phyloP scores from a whole-genome alignment of 2,888 invertebrate genomes.

The Sphinx pinastri region DNA sequence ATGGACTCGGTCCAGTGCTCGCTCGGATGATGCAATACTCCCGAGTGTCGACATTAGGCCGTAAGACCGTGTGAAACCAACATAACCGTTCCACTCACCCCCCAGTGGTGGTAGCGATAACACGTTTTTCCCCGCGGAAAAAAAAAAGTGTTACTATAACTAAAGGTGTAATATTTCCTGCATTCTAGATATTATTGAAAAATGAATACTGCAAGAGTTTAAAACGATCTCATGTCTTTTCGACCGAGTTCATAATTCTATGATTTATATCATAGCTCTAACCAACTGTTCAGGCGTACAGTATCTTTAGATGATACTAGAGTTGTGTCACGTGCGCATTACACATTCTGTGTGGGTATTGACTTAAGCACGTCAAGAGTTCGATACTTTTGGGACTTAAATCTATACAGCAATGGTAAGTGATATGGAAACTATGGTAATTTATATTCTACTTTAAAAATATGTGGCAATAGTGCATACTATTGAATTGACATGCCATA shows the following conservation, averaged over 20 bases:
- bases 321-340: constrained; percentile 72
- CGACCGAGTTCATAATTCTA: neutral
- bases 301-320: constrained; percentile 50
- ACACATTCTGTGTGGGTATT: constrained; percentile 66
- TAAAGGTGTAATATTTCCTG: too few species aligned
- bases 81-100: too few species aligned
- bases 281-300: neutral
- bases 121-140: too few species aligned
- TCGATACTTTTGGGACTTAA: constrained; percentile 58
- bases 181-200: neutral
- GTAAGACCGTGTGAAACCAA: too few species aligned
- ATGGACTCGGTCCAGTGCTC: too few species aligned
- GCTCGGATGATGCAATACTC: too few species aligned
- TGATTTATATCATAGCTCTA: neutral
- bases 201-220: neutral
- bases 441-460: neutral
- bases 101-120: too few species aligned
- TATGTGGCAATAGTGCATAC: too few species aligned
- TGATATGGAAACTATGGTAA: neutral
- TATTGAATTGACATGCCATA: too few species aligned
- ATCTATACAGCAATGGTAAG: constrained; percentile 36
- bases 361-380: constrained; percentile 68
- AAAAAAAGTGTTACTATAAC: too few species aligned
- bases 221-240: neutral
- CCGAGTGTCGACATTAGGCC: too few species aligned